Percentiles rank a stretch among this genome's conserved stretches.
Evolutionary conservation across 2,888 invertebrate genomes (phyloP).

Genomic region (Julus scanicus): DNA sequence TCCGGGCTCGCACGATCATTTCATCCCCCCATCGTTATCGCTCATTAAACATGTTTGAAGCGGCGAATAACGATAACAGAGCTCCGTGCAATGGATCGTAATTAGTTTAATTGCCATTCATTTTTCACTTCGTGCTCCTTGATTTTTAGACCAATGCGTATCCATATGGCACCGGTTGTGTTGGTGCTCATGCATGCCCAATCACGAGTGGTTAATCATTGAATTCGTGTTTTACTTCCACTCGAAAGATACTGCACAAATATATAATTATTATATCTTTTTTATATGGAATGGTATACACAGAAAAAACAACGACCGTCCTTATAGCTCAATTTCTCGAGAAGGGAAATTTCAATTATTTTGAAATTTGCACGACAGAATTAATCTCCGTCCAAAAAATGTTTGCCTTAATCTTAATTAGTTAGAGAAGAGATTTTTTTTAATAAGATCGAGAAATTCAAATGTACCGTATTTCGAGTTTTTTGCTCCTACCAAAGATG

Average conservation of each 20-base stretch:
- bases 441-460: not conserved
- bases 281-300: conserved; percentile 22
- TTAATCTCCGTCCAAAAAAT: not conserved
- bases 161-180: conserved; percentile 33
- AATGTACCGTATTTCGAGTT: not conserved
- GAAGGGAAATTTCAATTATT: not conserved
- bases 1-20: too few species aligned
- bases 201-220: conserved; percentile 20
- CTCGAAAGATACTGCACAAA: conserved; percentile 33
- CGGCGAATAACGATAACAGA: not conserved
- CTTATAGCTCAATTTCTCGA: conserved; percentile 31
- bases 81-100: not conserved
- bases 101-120: not conserved
- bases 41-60: not conserved
- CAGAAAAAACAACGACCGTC: not conserved
- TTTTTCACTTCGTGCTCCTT: conserved; percentile 10
- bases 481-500: not conserved
- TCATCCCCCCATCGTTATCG: not conserved
- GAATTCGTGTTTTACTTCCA: conserved; percentile 25
- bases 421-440: not conserved
- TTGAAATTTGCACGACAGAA: not conserved
- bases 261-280: conserved; percentile 22
- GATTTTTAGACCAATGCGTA: not conserved
- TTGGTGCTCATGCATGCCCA: not conserved
- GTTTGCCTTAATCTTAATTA: conserved; percentile 24